phyloP scores from a whole-genome alignment of 2,797 vertebrate species.

The Poecilia picta region DNA sequence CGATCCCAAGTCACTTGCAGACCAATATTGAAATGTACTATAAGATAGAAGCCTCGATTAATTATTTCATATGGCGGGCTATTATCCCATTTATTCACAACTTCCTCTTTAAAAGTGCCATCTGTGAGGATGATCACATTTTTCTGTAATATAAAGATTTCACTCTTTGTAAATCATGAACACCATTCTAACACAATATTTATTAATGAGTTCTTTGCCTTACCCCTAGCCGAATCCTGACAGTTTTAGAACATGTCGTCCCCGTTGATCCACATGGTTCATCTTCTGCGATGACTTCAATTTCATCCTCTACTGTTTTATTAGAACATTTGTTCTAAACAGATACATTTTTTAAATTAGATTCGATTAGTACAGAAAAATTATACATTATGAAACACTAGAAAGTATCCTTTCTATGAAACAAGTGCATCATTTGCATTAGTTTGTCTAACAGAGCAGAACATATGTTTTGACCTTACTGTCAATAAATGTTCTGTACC shows the following conservation, averaged over 20 bases:
- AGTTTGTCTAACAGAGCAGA: no score
- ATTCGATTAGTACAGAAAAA: background rate
- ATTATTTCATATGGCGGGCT: constrained; percentile 40
- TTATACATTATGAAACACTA: background rate
- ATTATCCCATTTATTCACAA: constrained; percentile 55
- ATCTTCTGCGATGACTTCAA: constrained; percentile 91
- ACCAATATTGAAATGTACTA: constrained; percentile 75
- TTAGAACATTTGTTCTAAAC: constrained; percentile 87
- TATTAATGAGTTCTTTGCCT: constrained; percentile 33
- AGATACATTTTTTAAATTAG: constrained; percentile 17
- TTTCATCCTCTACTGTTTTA: constrained; percentile 69
- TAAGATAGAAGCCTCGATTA: constrained; percentile 72
- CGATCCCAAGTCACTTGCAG: constrained; percentile 81
- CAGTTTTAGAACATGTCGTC: constrained; percentile 91
- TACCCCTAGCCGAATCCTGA: constrained; percentile 91
- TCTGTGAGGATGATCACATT: constrained; percentile 72
- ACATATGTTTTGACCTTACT: no score
- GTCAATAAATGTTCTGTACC: no score
- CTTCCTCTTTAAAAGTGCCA: constrained; percentile 45
- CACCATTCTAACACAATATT: no score
- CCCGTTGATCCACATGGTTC: constrained; percentile 91
- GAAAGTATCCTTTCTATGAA: background rate
- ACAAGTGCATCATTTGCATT: background rate
- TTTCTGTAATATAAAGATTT: constrained; percentile 54
- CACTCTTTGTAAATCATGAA: background rate